Conservation (phyloP, 2,888 invertebrate species). For the Entomobrya multifasciata region DNA sequence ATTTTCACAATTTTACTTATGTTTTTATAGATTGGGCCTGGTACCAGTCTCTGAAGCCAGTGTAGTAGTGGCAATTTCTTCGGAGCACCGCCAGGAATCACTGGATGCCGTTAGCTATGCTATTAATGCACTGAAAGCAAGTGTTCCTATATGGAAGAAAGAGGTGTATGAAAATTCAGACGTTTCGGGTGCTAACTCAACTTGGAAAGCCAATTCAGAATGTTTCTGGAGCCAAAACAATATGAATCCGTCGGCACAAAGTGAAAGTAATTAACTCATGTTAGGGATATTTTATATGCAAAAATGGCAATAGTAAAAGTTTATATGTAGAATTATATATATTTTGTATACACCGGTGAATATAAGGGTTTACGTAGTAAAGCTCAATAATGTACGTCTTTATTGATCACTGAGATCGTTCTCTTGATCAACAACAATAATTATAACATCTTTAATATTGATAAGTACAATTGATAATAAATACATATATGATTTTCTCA, state of each 20-base stretch:
- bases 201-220: conserved; percentile 84
- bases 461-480: not conserved
- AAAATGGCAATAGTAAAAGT: too few relatives aligned
- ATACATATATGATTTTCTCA: not conserved
- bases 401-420: conserved; percentile 66
- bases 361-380: too few relatives aligned
- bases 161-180: conserved; percentile 87
- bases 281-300: too few relatives aligned
- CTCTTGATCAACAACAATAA: conserved; percentile 60
- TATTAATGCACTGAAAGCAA: conserved; percentile 91
- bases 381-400: conserved; percentile 64
- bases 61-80: conserved; percentile 93
- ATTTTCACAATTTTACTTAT: conserved; percentile 10
- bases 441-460: conserved; percentile 17
- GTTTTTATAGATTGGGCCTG: conserved; percentile 85
- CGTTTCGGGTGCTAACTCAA: conserved; percentile 86
- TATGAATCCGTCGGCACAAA: conserved; percentile 9
- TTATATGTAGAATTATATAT: too few relatives aligned
- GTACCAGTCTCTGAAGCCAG: conserved; percentile 94
- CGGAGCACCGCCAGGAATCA: conserved; percentile 91
- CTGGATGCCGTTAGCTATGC: conserved; percentile 91
- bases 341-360: too few relatives aligned
- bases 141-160: conserved; percentile 98
- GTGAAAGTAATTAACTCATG: not conserved
- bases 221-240: conserved; percentile 74